These are phyloP conservation scores for Telmatochromis sp. DNA, from an alignment of 2,113 vertebrate species.

Conservation along the genomic window DNA sequence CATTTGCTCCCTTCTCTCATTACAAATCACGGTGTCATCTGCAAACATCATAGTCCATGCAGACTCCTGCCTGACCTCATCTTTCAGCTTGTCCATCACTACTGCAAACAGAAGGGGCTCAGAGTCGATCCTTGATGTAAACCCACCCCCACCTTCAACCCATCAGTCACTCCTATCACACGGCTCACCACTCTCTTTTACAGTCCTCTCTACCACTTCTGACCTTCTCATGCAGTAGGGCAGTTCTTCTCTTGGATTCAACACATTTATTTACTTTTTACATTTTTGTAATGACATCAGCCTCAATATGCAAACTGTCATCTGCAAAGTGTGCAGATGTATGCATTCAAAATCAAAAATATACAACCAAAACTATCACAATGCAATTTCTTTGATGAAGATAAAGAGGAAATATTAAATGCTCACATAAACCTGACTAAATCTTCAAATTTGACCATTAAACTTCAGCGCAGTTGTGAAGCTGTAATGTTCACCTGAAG, in stretches of 20 bases:
- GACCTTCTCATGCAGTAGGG: not conserved
- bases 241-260: not conserved
- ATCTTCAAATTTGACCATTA: not conserved
- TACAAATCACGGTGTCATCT: not conserved
- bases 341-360: not conserved
- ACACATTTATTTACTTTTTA: not conserved
- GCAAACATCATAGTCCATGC: not conserved
- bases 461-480: not conserved
- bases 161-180: not conserved
- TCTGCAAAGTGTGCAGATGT: not conserved
- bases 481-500: slow-evolving; percentile 10
- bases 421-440: not conserved
- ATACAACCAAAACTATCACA: not conserved
- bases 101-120: not conserved
- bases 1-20: not conserved
- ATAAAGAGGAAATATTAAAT: not conserved
- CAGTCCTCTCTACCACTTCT: not conserved
- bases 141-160: not conserved
- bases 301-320: not conserved
- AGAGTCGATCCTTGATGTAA: not conserved
- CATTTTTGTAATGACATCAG: not conserved
- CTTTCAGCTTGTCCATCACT: not conserved
- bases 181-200: not conserved
- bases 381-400: not conserved
- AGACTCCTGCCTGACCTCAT: not conserved